Evolutionary conservation across 2,888 invertebrate species (phyloP), one percentile per base, ranked within the genome.

Genomic region (Thyatira batis): DNA sequence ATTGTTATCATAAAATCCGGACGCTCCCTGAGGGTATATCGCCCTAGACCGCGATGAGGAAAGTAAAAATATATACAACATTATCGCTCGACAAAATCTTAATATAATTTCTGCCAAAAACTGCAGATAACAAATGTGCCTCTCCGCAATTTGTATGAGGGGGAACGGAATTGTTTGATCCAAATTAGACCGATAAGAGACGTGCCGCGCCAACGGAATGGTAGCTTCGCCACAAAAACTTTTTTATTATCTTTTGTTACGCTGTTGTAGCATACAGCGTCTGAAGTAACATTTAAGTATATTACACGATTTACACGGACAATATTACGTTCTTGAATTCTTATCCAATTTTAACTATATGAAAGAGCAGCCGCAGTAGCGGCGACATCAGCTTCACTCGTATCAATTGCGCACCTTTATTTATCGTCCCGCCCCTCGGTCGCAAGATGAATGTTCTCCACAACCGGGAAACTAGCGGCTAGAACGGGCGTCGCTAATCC

Each of bases 51-150:
- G 67, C 71, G 66, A 73, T 71, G 71, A 77, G 71, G 65, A 80
- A 78, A 84, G 76, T 80, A 85, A 85, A 87, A 87, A 85, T 84
- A 85, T 84, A 82, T 78, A 84, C 81, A 84, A 80, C 80, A 82
- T 86, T 88, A 89, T 89, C 89, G 77, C 79, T 71, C 72, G 73
- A 81, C 82, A 82, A 84, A 80, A 89, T 89, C 88, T 89, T 88
- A 87, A 87, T 87, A 88, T 88, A 89, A 89, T 89, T 89, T 88
- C 86, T 85, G 76, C 74, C 77, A 74, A 85, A 87, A 86, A 87
- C 80, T 87, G 87, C 80, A 86, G 88, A 89, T 87, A 88, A 85
- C 85, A 84, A 87, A 88, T 87, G 85, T 82, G 84, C 80, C 73
- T 80, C 80, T 79, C 79, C 80, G 78, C 82, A 86, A 86, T 84